Evolutionary conservation across 2,113 vertebrate species (phyloP), one percentile per base, ranked within the genome.

Genomic region (Chionis minor): DNA sequence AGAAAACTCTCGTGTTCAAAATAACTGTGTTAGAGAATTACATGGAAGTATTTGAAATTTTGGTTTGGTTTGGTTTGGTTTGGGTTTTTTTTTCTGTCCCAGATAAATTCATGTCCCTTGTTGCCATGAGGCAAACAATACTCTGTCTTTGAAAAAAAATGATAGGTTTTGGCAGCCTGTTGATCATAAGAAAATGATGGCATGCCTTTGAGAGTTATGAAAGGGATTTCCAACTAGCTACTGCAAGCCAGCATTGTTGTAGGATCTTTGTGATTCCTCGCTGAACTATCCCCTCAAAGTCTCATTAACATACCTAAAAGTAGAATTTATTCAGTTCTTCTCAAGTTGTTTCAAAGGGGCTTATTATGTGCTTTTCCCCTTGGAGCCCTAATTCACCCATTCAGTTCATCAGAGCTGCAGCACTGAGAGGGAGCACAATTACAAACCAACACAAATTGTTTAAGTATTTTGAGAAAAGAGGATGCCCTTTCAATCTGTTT

Each of bases 271-370:
- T 27, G 23, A 77, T 84, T 86, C 40, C 30, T 49, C 40, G n/a
- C 28, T 74, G 51, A 35, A 49, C 19, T 74, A 42, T 82, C n/a
- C 27, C 27, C 22, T 67, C 12, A 69, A 72, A 65, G 22, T 56
- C 75, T 92, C 82, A 93, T 90, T 92, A 88, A 26, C 63, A 40
- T 97, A 93, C 94, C 33, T 58, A 82, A 96, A 97, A 65, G 61
- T 49, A 89, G 92, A 83, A 86, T 91, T 96, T 85, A 93, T 94
- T 93, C 54, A 78, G 42, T 40, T 63, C 66, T 85, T 47, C 73
- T 90, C 71, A 91, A 86, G 55, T 87, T 84, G 26, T 66, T 93
- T 96, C 79, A 86, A 86, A 92, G 81, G 47, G 27, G 19, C 47
- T 93, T 91, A 79, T 96, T 86, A 81, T 38, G 55, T 54, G 30